Conservation (phyloP, 2,888 invertebrate species). For the Fragum whitleyi region DNA sequence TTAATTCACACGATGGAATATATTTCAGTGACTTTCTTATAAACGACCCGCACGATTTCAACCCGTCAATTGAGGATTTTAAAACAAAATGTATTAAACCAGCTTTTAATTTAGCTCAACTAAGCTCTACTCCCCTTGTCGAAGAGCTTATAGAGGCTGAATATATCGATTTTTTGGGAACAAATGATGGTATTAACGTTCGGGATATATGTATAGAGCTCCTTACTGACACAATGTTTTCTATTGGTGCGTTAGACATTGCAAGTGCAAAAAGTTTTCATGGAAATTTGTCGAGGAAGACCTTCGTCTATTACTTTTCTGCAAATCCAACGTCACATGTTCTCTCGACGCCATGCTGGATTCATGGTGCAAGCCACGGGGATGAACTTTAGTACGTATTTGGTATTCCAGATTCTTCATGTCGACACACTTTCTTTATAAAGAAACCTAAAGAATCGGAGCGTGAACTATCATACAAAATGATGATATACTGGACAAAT, state of each 20-base stretch:
- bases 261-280: not conserved
- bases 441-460: constrained; percentile 89
- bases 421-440: not conserved
- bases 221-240: not conserved
- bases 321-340: constrained; percentile 59
- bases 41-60: not conserved
- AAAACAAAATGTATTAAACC: not conserved
- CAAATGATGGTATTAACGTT: not conserved
- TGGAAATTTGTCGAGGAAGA: not conserved
- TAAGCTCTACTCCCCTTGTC: not conserved
- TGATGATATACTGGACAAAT: constrained; percentile 98
- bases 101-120: not conserved
- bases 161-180: not conserved
- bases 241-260: not conserved
- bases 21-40: not conserved
- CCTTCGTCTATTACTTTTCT: constrained; percentile 31
- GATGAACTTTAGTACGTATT: constrained; percentile 80
- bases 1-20: not conserved
- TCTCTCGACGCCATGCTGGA: constrained; percentile 75
- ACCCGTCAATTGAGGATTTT: not conserved
- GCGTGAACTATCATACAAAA: constrained; percentile 91
- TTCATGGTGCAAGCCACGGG: constrained; percentile 77
- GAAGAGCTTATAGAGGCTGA: not conserved
- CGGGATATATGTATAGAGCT: not conserved
- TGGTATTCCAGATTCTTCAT: constrained; percentile 56